Percentiles rank a stretch among this genome's conserved stretches.
Conservation (phyloP, 2,888 invertebrate species). For the Celastrina argiolus region DNA sequence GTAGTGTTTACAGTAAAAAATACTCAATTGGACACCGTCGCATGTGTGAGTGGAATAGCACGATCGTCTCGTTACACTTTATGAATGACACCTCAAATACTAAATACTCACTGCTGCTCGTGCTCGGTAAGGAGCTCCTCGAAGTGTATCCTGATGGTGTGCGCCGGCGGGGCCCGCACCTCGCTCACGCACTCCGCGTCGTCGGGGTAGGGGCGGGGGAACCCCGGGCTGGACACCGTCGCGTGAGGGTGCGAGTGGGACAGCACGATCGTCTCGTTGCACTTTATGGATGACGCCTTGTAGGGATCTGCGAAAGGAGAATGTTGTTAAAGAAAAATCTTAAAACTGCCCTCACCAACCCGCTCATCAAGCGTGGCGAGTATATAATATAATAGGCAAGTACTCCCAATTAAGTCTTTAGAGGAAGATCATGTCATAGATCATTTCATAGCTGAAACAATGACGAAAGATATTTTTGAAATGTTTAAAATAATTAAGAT, state of each 20-base stretch:
- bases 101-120: conserved; percentile 84
- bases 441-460: no score
- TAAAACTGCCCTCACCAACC: no score
- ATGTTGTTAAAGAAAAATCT: background rate
- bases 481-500: no score
- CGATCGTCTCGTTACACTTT: background rate
- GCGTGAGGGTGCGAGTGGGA: conserved; percentile 81
- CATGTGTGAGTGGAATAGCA: background rate
- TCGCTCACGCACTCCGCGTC: conserved; percentile 85
- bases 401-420: no score
- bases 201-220: conserved; percentile 87
- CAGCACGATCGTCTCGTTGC: conserved; percentile 83
- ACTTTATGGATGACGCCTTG: conserved; percentile 64
- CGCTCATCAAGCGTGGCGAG: no score
- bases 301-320: conserved; percentile 60
- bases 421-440: no score
- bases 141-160: conserved; percentile 84
- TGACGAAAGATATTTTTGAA: no score
- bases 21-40: no score
- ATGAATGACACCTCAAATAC: no score
- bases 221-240: conserved; percentile 87
- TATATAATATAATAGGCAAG: no score
- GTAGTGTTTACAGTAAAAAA: no score
- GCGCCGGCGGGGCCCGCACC: conserved; percentile 82
- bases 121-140: conserved; percentile 87